A percentile compares a stretch with the other conserved stretches of the same genome.
These are phyloP conservation scores for Muricea muricata DNA, from an alignment of 92 coral and sea anemone genomes.

Conservation along the genomic window DNA sequence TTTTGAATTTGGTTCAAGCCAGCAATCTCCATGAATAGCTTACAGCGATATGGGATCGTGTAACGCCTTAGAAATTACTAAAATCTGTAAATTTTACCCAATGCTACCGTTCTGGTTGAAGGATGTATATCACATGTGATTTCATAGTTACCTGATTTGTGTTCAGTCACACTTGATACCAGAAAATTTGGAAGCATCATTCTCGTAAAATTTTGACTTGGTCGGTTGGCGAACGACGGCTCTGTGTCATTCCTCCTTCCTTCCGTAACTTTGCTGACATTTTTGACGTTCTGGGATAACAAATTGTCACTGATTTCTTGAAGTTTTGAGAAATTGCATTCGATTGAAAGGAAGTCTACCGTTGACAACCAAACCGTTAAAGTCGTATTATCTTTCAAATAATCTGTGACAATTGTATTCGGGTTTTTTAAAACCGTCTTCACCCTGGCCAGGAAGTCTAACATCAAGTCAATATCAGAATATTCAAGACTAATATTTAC, in stretches of 20 bases:
- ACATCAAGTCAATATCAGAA: background rate
- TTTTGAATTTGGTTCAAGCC: too few relatives aligned
- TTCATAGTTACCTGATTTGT: background rate
- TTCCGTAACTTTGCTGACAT: background rate
- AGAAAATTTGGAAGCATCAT: constrained; percentile 48
- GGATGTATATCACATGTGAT: too few relatives aligned
- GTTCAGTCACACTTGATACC: constrained; percentile 18
- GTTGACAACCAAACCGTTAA: constrained; percentile 89
- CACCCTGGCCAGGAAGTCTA: constrained; percentile 4
- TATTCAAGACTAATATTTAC: background rate
- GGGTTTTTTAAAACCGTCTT: constrained; percentile 28
- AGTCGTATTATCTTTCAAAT: constrained; percentile 87
- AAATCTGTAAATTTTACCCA: too few relatives aligned
- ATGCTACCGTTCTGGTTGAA: too few relatives aligned
- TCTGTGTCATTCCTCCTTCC: background rate
- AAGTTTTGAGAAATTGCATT: constrained; percentile 15
- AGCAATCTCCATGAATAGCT: too few relatives aligned
- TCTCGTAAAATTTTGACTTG: constrained; percentile 40
- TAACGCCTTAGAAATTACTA: too few relatives aligned
- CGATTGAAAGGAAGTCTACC: background rate
- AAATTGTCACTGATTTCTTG: background rate
- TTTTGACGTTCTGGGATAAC: background rate
- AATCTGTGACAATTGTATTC: constrained; percentile 43
- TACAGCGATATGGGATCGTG: too few relatives aligned
- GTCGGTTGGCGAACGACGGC: background rate